Conservation (phyloP, 2,888 invertebrate genomes). For the Cephus runcator region DNA sequence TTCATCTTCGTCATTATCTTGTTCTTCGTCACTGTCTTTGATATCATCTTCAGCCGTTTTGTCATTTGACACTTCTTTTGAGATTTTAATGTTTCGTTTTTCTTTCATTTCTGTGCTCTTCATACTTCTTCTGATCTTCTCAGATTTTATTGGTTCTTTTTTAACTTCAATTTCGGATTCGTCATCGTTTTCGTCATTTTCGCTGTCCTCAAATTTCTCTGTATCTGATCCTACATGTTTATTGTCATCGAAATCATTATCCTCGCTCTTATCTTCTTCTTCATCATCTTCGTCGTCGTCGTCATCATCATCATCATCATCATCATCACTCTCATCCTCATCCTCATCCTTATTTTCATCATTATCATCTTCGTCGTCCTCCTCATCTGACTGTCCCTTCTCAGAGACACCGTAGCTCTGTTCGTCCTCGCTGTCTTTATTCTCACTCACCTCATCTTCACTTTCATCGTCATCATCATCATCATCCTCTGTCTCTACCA, state of each 20-base stretch:
- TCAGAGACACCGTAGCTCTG: slow-evolving; percentile 34
- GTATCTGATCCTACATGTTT: slow-evolving; percentile 1
- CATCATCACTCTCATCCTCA: slow-evolving; percentile 8
- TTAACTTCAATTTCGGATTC: slow-evolving; percentile 35
- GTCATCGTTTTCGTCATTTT: slow-evolving; percentile 26
- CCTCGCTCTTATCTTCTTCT: slow-evolving; percentile 9
- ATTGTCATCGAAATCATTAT: slow-evolving; percentile 10
- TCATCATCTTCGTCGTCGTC: not conserved
- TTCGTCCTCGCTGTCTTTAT: slow-evolving; percentile 23
- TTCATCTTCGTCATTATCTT: slow-evolving; percentile 13
- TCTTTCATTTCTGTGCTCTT: slow-evolving; percentile 33
- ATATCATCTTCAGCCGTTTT: slow-evolving; percentile 10
- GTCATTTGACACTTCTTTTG: not conserved
- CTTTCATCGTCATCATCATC: not conserved
- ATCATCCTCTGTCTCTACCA: not conserved
- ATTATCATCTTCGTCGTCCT: slow-evolving; percentile 30
- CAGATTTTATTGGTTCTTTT: slow-evolving; percentile 37
- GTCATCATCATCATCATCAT: not conserved
- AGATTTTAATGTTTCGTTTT: slow-evolving; percentile 14
- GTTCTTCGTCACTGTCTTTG: slow-evolving; percentile 12
- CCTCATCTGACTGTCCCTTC: slow-evolving; percentile 50
- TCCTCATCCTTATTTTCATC: slow-evolving; percentile 37
- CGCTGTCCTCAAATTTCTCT: slow-evolving; percentile 19
- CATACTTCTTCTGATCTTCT: slow-evolving; percentile 31
- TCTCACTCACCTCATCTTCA: slow-evolving; percentile 29